Evolutionary conservation across 2,797 vertebrate species (phyloP).

Genomic region (Phoxinus dragarum): DNA sequence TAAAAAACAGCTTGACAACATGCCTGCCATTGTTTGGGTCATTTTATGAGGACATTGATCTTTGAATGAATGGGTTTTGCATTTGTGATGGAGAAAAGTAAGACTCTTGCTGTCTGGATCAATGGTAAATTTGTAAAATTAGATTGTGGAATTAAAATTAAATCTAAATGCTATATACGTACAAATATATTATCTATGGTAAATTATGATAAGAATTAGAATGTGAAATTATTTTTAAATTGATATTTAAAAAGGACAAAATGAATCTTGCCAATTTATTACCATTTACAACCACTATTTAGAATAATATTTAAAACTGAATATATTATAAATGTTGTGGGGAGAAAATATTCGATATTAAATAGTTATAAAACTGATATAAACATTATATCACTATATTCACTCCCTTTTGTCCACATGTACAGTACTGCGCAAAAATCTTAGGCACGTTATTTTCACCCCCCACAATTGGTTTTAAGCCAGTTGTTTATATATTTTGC

Average conservation of each 20-base stretch:
- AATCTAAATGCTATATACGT: neutral
- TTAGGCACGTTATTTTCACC: no score
- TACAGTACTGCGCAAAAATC: no score
- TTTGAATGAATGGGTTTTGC: constrained; percentile 65
- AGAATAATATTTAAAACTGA: neutral
- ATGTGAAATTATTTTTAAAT: neutral
- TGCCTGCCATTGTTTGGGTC: constrained; percentile 67
- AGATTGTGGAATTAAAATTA: neutral
- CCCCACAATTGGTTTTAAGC: no score
- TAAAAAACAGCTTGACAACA: constrained; percentile 78
- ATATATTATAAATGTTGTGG: neutral
- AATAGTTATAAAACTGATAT: neutral
- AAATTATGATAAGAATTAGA: neutral
- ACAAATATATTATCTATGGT: neutral
- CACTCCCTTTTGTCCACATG: no score
- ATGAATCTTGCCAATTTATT: neutral
- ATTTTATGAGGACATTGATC: constrained; percentile 67
- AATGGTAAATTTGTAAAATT: neutral
- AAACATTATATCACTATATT: no score
- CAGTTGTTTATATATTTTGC: no score
- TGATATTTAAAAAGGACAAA: neutral
- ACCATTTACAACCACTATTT: neutral
- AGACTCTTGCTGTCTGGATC: neutral
- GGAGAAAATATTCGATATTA: neutral
- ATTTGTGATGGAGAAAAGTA: constrained; percentile 38